Evolutionary conservation across 35 echinoderm and acorn worm species (phyloP).

Genomic region (Ophiothrix spiculata): DNA sequence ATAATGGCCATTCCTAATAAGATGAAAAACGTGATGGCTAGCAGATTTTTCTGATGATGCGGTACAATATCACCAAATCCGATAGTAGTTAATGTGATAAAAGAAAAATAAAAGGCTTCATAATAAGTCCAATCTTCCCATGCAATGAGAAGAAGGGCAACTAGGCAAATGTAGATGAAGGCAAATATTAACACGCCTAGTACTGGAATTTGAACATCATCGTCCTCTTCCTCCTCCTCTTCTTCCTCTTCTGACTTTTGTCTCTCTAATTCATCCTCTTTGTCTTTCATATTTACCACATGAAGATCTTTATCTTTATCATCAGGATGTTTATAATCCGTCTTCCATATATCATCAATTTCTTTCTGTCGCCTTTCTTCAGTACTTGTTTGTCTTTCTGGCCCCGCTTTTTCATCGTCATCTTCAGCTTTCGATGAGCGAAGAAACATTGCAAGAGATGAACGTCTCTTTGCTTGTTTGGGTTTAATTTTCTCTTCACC

Average conservation of each 20-base stretch:
- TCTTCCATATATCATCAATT: neutral
- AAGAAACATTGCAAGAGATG: neutral
- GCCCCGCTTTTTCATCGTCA: neutral
- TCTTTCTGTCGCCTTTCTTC: neutral
- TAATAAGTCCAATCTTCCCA: constrained; percentile 96
- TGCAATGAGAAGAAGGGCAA: constrained; percentile 44
- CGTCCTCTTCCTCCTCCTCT: constrained; percentile 29
- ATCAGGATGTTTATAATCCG: constrained; percentile 18
- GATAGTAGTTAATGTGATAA: constrained; percentile 92
- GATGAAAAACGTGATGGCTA: constrained; percentile 81
- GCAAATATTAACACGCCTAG: constrained; percentile 63
- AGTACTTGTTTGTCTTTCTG: neutral
- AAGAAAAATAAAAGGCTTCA: constrained; percentile 95
- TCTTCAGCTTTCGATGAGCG: neutral
- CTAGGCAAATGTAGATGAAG: constrained; percentile 72
- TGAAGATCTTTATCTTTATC: constrained; percentile 12
- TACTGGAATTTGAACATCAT: constrained; percentile 68
- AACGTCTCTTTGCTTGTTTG: neutral
- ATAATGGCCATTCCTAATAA: constrained; percentile 97
- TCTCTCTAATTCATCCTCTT: neutral
- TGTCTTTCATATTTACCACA: constrained; percentile 24
- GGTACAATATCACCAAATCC: constrained; percentile 94
- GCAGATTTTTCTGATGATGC: constrained; percentile 74
- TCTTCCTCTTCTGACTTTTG: constrained; percentile 1
- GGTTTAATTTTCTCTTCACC: neutral